Evolutionary conservation across 2,888 invertebrate species (phyloP).

Genomic region (Himalopsyche tibetana): DNA sequence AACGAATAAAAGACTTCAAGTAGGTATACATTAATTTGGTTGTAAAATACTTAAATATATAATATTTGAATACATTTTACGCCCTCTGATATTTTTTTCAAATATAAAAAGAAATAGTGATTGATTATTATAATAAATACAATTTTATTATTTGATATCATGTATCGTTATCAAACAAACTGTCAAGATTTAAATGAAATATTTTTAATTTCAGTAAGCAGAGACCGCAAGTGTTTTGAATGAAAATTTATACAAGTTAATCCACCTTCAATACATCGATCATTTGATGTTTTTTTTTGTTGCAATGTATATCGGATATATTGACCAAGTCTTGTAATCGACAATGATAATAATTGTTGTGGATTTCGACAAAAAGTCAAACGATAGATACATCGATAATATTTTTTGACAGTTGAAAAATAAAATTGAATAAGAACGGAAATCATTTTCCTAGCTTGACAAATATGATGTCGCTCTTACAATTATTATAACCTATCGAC

Average conservation of each 20-base stretch:
- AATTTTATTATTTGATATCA: background rate
- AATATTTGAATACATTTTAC: slow-evolving; percentile 9
- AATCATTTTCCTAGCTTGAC: too few species aligned
- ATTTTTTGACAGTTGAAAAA: too few species aligned
- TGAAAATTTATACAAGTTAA: background rate
- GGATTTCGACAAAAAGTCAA: too few species aligned
- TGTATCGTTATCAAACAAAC: background rate
- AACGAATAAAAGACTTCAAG: slow-evolving; percentile 33
- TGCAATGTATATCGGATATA: too few species aligned
- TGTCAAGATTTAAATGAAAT: background rate
- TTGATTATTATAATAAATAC: background rate
- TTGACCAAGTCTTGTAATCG: too few species aligned
- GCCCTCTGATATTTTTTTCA: slow-evolving; percentile 16
- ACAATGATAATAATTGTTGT: too few species aligned
- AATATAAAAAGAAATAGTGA: slow-evolving; percentile 20
- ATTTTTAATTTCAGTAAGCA: background rate
- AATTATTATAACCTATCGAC: slow-evolving; percentile 52
- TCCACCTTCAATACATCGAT: background rate
- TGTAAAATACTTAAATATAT: slow-evolving; percentile 24
- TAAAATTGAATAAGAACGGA: too few species aligned
- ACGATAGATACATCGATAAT: too few species aligned
- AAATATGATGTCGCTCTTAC: background rate
- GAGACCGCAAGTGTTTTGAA: background rate
- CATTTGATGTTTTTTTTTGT: too few species aligned
- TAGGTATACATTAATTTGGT: slow-evolving; percentile 23